A percentile compares a stretch with the other conserved stretches of the same genome.
Evolutionary conservation across 2,797 vertebrate genomes (phyloP).

Genomic region (Enteromius viviparus): DNA sequence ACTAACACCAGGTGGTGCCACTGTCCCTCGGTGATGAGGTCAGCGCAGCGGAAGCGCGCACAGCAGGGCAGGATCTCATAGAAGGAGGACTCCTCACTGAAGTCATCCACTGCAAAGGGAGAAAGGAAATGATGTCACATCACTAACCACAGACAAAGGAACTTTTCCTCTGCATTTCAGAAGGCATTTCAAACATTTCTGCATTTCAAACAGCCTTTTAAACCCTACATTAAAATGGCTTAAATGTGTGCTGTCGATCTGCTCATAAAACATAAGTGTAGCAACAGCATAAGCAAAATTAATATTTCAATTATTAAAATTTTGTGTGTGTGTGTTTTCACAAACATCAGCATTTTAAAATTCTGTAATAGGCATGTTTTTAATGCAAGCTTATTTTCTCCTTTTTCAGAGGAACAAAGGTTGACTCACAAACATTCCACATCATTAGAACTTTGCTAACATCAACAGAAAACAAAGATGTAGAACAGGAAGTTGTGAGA

Average conservation of each 20-base stretch:
- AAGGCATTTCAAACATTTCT: not conserved
- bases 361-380: not conserved
- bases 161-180: conserved; percentile 18
- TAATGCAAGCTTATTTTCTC: not conserved
- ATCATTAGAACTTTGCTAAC: conserved; percentile 3
- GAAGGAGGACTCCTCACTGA: conserved; percentile 94
- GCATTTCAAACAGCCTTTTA: not conserved
- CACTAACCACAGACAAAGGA: conserved; percentile 41
- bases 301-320: not conserved
- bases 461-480: not conserved
- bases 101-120: conserved; percentile 85
- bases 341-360: not conserved
- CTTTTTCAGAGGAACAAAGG: not conserved
- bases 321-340: not conserved
- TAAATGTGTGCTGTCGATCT: not conserved
- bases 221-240: not conserved
- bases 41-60: conserved; percentile 92
- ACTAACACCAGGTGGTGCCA: conserved; percentile 98
- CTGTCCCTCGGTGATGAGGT: conserved; percentile 93
- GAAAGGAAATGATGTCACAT: conserved; percentile 58
- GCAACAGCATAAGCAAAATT: not conserved
- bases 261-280: not conserved
- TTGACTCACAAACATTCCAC: not conserved
- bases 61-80: conserved; percentile 98
- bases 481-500: conserved; percentile 11